A percentile compares a stretch with the other conserved stretches of the same genome.
phyloP scores from a whole-genome alignment of 1,140 invertebrate species.

The Spodoptera litura region DNA sequence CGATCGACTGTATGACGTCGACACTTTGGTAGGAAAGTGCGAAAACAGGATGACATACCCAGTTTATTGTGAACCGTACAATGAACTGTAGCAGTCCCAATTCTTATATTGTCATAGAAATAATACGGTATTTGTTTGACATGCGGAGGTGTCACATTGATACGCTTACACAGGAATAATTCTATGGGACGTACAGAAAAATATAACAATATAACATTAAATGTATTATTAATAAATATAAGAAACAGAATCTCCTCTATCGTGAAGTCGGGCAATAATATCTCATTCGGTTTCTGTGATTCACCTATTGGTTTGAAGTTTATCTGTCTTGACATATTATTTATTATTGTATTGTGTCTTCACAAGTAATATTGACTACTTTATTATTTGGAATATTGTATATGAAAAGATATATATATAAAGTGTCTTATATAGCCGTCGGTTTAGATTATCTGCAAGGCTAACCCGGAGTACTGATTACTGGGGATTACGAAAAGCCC shows the following conservation, averaged over 20 bases:
- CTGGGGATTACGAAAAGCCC: not conserved
- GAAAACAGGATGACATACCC: conserved; percentile 16
- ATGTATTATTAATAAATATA: too few species aligned
- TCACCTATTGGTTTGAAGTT: too few species aligned
- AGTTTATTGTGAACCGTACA: conserved; percentile 15
- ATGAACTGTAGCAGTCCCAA: conserved; percentile 17
- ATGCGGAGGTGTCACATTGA: not conserved
- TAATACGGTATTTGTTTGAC: conserved; percentile 12
- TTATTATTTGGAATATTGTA: too few species aligned
- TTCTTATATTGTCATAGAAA: conserved; percentile 12
- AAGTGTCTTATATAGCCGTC: not conserved
- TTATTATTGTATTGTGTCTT: not conserved
- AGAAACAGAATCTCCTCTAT: too few species aligned
- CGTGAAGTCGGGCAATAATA: too few species aligned
- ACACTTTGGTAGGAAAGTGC: not conserved
- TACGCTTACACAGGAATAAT: not conserved
- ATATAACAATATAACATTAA: too few species aligned
- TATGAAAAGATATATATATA: not conserved
- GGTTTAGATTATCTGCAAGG: not conserved
- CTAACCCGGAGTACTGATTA: conserved; percentile 25
- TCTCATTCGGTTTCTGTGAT: too few species aligned
- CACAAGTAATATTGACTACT: too few species aligned
- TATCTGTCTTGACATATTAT: too few species aligned
- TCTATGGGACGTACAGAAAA: too few species aligned
- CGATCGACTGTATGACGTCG: conserved; percentile 25